Conservation (phyloP, 2,888 invertebrate genomes). For the Cataglyphis altisquamis region DNA sequence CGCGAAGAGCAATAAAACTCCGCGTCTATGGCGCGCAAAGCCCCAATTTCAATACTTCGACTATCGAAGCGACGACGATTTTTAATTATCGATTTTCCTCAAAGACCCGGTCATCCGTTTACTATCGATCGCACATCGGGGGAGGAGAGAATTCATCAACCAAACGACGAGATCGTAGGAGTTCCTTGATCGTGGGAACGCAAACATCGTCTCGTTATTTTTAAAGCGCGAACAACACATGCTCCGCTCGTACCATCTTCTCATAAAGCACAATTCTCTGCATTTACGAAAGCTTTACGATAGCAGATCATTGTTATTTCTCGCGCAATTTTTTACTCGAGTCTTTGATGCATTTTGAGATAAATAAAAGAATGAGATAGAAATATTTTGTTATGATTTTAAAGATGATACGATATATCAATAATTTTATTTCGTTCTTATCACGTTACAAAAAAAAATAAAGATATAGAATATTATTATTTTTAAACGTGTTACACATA, state of each 20-base stretch:
- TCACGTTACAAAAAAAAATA: neutral
- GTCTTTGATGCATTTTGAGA: neutral
- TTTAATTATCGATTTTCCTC: conserved; percentile 48
- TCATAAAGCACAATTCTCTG: neutral
- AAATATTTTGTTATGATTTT: conserved; percentile 13
- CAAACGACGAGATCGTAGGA: neutral
- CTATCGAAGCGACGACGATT: conserved; percentile 14
- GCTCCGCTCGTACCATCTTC: neutral
- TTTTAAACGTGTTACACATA: too few species aligned
- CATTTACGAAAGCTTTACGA: neutral
- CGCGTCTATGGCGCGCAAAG: neutral
- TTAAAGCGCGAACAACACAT: neutral
- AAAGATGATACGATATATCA: neutral
- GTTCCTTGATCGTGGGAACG: conserved; percentile 28
- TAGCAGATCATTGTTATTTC: conserved; percentile 18
- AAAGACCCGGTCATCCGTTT: conserved; percentile 27
- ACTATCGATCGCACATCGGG: neutral
- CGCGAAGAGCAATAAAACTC: neutral
- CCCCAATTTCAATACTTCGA: neutral
- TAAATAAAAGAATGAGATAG: neutral
- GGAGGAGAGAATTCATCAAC: conserved; percentile 35
- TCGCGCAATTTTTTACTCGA: conserved; percentile 2
- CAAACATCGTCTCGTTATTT: conserved; percentile 31
- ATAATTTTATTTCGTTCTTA: neutral
- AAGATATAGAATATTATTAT: neutral